Percentiles rank a stretch among this genome's conserved stretches.
phyloP scores from a whole-genome alignment of 2,888 invertebrate genomes.

The Mesodorylaimus sp. region DNA sequence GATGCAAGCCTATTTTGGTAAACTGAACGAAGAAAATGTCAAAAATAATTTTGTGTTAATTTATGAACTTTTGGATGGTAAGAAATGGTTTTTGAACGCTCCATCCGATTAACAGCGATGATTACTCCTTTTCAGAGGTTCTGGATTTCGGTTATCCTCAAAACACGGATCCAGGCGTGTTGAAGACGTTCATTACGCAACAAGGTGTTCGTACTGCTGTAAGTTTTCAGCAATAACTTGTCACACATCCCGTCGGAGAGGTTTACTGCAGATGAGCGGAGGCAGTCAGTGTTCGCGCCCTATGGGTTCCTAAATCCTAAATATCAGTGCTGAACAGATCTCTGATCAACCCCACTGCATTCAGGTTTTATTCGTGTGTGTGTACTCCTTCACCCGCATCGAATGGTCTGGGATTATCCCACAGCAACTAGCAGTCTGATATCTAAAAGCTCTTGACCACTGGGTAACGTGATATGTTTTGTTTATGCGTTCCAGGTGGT shows the following conservation, averaged over 20 bases:
- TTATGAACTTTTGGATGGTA: slow-evolving; percentile 91
- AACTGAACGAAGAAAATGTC: slow-evolving; percentile 97
- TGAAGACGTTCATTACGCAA: slow-evolving; percentile 98
- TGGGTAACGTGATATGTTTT: too few species aligned
- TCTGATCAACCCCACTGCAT: too few species aligned
- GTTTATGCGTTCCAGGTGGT: too few species aligned
- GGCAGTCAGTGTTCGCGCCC: too few species aligned
- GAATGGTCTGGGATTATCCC: too few species aligned
- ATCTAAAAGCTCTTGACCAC: too few species aligned
- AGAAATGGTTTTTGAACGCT: slow-evolving; percentile 23
- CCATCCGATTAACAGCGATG: too few species aligned
- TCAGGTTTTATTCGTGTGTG: too few species aligned
- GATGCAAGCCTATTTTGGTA: slow-evolving; percentile 99
- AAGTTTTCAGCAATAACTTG: neutral
- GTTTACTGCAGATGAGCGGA: neutral
- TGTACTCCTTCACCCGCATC: too few species aligned
- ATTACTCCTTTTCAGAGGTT: slow-evolving; percentile 60
- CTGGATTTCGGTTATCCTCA: slow-evolving; percentile 98
- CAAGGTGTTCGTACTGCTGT: slow-evolving; percentile 54
- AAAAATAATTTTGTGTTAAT: slow-evolving; percentile 99
- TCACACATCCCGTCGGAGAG: slow-evolving; percentile 11
- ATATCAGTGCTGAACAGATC: too few species aligned
- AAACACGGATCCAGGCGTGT: slow-evolving; percentile 94
- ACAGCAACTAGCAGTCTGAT: too few species aligned
- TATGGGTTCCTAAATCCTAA: too few species aligned